Base-by-base conservation (phyloP, 1,140 invertebrate species). In the Drosophila teissieri region DNA sequence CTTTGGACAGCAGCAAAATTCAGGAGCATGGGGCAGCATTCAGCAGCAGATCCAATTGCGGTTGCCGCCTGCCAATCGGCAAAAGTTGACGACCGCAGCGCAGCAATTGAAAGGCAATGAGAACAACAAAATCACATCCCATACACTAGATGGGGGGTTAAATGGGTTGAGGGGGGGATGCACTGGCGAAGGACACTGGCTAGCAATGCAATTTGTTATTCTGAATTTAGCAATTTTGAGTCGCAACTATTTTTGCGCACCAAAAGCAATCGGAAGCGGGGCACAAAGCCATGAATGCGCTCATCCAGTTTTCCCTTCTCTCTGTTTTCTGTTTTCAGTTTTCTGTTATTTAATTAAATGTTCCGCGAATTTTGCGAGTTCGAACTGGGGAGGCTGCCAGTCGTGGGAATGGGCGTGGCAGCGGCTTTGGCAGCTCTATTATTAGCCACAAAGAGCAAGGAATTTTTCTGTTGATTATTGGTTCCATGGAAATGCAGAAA, bases 181-280 rank as follows among this genome's bases (percentile, higher is more conserved):
- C 8, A 0, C 31, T 3, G 31, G 31, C 31, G 48, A 34, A 51
- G 48, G 65, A 52, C 55, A 68, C 54, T 65, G 31, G 46, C 68
- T 65, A 37, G 52, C 75, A 53, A 88, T 83, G 79, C 83, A 86
- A 86, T 86, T 86, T 86, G 83, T 86, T 86, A 86, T 88, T 86
- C 88, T 86, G 79, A 83, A 86, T 88, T 86, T 83, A 76, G 75
- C 83, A 79, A 83, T 88, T 88, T 88, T 79, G 64, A 79, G 44
- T 56, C 74, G 44, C 48, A 86, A 82, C 83, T 83, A 83, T 79
- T 82, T 88, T 51, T 64, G 74, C 44, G 48, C 39, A 57, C 46
- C 64, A 58, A 80, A 80, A 80, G 80, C 80, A 76, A 83, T 83
- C 72, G 40, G 52, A 36, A 70, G 40, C 15, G 34, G 31, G 11